Percentiles rank a stretch among this genome's conserved stretches.
phyloP scores from a whole-genome alignment of 2,113 vertebrate genomes.

The Eonycteris spelaea region DNA sequence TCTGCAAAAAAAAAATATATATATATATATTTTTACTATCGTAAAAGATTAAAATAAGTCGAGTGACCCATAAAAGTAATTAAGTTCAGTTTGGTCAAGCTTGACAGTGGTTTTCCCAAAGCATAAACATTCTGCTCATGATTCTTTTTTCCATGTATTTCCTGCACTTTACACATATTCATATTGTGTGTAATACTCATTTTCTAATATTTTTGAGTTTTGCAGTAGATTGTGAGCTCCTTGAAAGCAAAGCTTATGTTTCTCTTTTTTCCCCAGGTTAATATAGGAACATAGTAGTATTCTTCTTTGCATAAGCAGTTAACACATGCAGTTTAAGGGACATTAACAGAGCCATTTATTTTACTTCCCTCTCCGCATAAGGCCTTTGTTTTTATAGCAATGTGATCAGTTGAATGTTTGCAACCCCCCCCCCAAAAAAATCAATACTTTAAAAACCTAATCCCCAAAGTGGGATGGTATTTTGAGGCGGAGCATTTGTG shows the following conservation, averaged over 20 bases:
- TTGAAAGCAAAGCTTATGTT: not conserved
- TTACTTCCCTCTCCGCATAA: not conserved
- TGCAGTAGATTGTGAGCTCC: not conserved
- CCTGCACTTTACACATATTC: not conserved
- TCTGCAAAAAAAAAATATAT: slow-evolving; percentile 13
- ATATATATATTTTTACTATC: not conserved
- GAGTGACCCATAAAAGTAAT: slow-evolving; percentile 18
- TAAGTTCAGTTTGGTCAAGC: not conserved
- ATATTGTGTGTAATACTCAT: not conserved
- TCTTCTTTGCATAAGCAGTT: not conserved
- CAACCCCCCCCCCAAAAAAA: fast-evolving
- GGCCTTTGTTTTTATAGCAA: not conserved
- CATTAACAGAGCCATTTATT: not conserved
- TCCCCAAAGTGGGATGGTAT: not conserved
- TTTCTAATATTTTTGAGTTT: not conserved
- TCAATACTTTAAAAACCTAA: not conserved
- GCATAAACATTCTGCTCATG: not conserved
- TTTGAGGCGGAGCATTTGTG: not conserved
- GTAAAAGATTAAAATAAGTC: slow-evolving; percentile 41
- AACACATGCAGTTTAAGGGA: not conserved
- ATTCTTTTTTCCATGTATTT: not conserved
- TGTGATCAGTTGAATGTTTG: not conserved
- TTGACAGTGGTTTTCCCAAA: not conserved
- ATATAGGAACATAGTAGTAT: not conserved
- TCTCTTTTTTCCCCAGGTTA: not conserved